Conservation (phyloP, 2,888 invertebrate species). For the Heliconius ismenius region DNA sequence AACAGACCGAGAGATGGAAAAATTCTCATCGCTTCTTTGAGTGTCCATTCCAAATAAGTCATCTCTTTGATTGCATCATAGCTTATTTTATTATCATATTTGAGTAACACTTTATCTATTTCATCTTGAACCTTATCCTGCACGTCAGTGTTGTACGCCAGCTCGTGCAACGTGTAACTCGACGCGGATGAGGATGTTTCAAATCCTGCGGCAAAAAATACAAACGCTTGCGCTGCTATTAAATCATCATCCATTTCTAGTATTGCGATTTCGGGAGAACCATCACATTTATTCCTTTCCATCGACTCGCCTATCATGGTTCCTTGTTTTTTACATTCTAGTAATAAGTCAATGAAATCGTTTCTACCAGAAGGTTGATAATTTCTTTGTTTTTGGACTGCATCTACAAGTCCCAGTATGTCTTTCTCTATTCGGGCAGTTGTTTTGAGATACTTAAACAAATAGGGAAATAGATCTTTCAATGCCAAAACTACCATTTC, state of each 20-base stretch:
- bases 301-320: slow-evolving; percentile 48
- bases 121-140: slow-evolving; percentile 59
- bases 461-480: slow-evolving; percentile 56
- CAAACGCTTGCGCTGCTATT: slow-evolving; percentile 51
- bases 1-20: slow-evolving; percentile 65
- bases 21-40: slow-evolving; percentile 65
- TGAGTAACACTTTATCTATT: slow-evolving; percentile 56
- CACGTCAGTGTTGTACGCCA: slow-evolving; percentile 59
- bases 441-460: slow-evolving; percentile 53
- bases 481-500: slow-evolving; percentile 49
- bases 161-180: slow-evolving; percentile 63
- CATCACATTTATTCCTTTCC: slow-evolving; percentile 43
- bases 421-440: slow-evolving; percentile 58
- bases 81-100: slow-evolving; percentile 55
- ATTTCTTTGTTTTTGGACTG: slow-evolving; percentile 57
- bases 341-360: slow-evolving; percentile 50
- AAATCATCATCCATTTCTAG: slow-evolving; percentile 44
- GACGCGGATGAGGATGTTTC: slow-evolving; percentile 75
- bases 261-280: slow-evolving; percentile 38
- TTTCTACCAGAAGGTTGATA: slow-evolving; percentile 57
- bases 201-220: slow-evolving; percentile 74
- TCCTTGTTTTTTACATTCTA: slow-evolving; percentile 48
- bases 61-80: slow-evolving; percentile 66
- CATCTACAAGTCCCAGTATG: slow-evolving; percentile 52
- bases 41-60: slow-evolving; percentile 62